Conservation (phyloP, 2,113 vertebrate species). For the Cathartes aura region DNA sequence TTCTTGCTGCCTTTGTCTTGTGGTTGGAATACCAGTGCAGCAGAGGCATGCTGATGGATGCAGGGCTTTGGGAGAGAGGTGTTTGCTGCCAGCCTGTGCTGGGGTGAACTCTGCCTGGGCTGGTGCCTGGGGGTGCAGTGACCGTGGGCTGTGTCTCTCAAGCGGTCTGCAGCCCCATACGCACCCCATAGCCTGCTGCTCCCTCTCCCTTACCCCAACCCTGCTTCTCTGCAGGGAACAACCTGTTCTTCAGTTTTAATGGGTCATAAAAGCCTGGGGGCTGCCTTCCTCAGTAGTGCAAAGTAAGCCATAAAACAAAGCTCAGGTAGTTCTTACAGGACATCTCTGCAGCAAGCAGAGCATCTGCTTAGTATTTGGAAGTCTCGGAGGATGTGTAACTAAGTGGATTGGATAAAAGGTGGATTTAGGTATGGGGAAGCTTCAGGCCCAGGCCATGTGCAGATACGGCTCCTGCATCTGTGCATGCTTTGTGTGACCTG, state of each 20-base stretch:
- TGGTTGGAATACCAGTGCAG: background rate
- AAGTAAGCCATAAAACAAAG: background rate
- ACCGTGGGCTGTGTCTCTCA: accelerated
- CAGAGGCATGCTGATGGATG: background rate
- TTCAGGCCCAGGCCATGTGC: background rate
- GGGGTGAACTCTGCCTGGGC: background rate
- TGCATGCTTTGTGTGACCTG: background rate
- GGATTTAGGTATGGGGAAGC: background rate
- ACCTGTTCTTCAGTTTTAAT: background rate
- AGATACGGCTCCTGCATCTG: background rate
- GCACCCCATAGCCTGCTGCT: background rate
- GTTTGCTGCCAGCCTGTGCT: background rate
- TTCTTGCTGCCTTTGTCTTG: background rate
- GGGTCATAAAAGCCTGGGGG: background rate
- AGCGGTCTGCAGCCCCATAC: too few species aligned
- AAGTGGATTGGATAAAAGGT: background rate
- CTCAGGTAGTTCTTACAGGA: background rate
- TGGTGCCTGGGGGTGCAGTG: background rate
- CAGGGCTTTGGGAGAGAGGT: background rate
- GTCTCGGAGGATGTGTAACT: accelerated
- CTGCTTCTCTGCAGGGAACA: background rate
- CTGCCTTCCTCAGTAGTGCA: background rate
- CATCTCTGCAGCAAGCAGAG: background rate
- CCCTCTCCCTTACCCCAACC: background rate
- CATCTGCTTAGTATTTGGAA: background rate